A percentile compares a stretch with the other conserved stretches of the same genome.
Conservation (phyloP, 2,888 invertebrate genomes). For the Oasisia sp. region DNA sequence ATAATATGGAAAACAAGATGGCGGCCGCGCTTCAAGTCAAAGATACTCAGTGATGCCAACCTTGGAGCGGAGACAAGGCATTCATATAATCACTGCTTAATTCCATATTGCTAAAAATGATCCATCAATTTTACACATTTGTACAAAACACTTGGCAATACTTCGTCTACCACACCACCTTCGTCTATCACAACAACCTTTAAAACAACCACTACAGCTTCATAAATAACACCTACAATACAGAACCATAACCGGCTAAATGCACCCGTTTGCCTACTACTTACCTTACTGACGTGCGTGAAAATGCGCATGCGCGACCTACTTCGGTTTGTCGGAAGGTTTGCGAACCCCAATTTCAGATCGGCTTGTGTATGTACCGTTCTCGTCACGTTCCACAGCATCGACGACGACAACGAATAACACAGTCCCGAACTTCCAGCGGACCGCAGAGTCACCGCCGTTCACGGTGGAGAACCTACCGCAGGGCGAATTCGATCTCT, state of each 20-base stretch:
- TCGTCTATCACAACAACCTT: not conserved
- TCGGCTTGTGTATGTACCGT: not conserved
- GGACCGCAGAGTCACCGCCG: not conserved
- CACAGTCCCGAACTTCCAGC: not conserved
- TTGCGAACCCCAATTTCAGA: not conserved
- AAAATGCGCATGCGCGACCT: too few relatives aligned
- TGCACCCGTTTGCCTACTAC: too few relatives aligned
- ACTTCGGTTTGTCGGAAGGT: too few relatives aligned
- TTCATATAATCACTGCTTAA: too few relatives aligned
- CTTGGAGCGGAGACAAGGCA: too few relatives aligned
- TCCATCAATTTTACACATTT: too few relatives aligned
- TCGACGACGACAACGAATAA: not conserved
- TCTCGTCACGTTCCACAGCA: not conserved
- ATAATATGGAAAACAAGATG: too few relatives aligned
- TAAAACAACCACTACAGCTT: not conserved
- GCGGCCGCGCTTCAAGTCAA: too few relatives aligned
- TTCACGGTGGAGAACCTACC: not conserved
- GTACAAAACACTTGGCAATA: too few relatives aligned
- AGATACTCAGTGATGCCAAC: too few relatives aligned
- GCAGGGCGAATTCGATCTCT: slow-evolving; percentile 30
- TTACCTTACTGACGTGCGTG: too few relatives aligned
- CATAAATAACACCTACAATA: not conserved
- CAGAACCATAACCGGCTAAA: not conserved
- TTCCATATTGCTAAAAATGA: too few relatives aligned
- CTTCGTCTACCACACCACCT: not conserved